These are phyloP conservation scores for Drosophila neocordata DNA, from an alignment of 1,140 invertebrate species.

Conservation along the genomic window DNA sequence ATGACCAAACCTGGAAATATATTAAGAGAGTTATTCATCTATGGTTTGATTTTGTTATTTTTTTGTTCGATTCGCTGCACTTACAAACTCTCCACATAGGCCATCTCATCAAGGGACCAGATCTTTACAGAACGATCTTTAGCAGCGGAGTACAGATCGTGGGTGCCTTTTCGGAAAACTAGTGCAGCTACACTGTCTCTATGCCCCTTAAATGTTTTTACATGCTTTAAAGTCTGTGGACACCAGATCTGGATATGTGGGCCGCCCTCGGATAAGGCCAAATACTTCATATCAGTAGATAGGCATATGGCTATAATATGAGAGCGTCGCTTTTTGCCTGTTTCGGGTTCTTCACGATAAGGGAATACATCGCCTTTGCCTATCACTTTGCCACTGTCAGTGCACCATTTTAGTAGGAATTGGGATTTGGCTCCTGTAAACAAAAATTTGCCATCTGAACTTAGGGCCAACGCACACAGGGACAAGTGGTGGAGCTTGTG, in stretches of 20 bases:
- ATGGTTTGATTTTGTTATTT: too few relatives aligned
- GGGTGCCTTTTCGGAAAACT: conserved; percentile 93
- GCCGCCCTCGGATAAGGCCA: conserved; percentile 91
- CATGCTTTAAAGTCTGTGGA: conserved; percentile 88
- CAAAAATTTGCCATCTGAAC: conserved; percentile 88
- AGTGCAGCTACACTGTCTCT: conserved; percentile 90
- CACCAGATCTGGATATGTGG: conserved; percentile 93
- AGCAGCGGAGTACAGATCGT: conserved; percentile 93
- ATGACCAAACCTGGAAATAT: conserved; percentile 90
- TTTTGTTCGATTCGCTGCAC: conserved; percentile 49
- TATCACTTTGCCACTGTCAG: conserved; percentile 80
- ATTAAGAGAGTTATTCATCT: neutral
- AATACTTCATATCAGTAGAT: conserved; percentile 92
- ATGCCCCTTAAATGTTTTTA: conserved; percentile 93
- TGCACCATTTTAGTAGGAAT: conserved; percentile 92
- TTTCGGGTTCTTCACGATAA: conserved; percentile 84
- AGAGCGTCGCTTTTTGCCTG: conserved; percentile 81
- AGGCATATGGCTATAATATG: conserved; percentile 89
- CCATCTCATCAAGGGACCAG: conserved; percentile 97
- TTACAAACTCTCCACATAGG: conserved; percentile 96
- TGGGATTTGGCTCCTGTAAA: conserved; percentile 95
- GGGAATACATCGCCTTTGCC: conserved; percentile 78
- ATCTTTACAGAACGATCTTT: conserved; percentile 94
- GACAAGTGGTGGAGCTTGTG: conserved; percentile 90
- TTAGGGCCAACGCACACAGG: conserved; percentile 92